Base-by-base conservation (phyloP, 2,113 vertebrate genomes). In the Sigmodon hispidus region DNA sequence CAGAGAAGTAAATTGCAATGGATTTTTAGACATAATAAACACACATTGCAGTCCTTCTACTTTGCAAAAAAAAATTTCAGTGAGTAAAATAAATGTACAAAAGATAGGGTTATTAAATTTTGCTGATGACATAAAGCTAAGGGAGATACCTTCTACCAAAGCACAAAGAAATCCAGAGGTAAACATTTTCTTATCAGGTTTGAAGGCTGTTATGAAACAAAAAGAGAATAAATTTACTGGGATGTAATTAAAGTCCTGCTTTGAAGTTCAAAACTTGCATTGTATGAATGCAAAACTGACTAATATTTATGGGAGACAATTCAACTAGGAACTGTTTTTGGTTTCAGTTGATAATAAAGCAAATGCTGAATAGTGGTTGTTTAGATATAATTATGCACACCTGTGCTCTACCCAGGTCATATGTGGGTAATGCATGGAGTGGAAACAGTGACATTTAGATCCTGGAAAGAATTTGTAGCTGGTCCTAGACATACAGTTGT, bases 181-280 rank as follows among this genome's bases (percentile, higher is more conserved):
- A 81, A 92, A 89, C 67, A 84, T 86, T 95, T 77, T 90, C 72
- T 96, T 94, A 72, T 85, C 93, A 67, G 9, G 21, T 94, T 50
- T 63, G 52, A 87, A 94, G 92, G n/a, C 50, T 87, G 7, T 88
- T 94, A 83, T 70, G 6, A 97, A 93, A 94, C 24, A 77, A 94
- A 93, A 93, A 91, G 90, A 36, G 15, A 95, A 75, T 86, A 83
- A 8, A 84, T 73, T 52, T 90, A 89, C 55, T 67, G 34, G 19
- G 34, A 77, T 93, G 36, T 59, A 92, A 89, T 92, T 92, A 86
- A 88, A 95, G 73, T 34, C 17, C 36, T 50, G 4, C 70, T 94
- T 92, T 94, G 83, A 95, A 84, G 65, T 89, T 94, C 24, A 93
- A 52, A 90, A 95, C 73, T 2, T 70, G 8, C 73, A 7, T 48